Evolutionary conservation across 2,888 invertebrate genomes (phyloP).

Genomic region (Aporophyla lueneburgensis): DNA sequence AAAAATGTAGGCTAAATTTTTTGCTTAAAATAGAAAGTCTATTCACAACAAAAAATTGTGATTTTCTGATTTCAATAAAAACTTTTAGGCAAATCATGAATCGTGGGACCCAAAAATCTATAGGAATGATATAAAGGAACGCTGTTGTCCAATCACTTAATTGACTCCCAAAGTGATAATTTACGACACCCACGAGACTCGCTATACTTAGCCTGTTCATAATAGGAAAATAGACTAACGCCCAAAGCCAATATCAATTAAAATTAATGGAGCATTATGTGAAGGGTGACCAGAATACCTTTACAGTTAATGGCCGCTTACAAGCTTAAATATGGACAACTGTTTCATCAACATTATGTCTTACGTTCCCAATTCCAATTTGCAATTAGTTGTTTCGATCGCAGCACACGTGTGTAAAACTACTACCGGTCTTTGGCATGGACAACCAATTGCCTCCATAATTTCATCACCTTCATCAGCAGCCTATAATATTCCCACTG

Average conservation of each 20-base stretch:
- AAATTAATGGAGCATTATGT: conserved; percentile 40
- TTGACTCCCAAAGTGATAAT: conserved; percentile 33
- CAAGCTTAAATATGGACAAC: neutral
- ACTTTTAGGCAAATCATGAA: conserved; percentile 5
- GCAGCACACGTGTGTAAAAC: neutral
- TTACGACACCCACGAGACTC: conserved; percentile 39
- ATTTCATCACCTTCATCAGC: no score
- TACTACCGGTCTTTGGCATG: neutral
- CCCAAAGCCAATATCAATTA: conserved; percentile 30
- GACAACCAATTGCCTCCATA: neutral
- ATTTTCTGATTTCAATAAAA: conserved; percentile 32
- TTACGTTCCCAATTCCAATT: neutral
- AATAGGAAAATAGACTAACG: neutral
- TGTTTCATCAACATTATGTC: neutral
- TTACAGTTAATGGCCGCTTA: conserved; percentile 11
- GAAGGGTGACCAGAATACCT: neutral
- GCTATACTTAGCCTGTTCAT: conserved; percentile 11
- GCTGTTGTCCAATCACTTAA: conserved; percentile 31
- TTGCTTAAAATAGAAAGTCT: conserved; percentile 16
- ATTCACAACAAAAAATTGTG: neutral
- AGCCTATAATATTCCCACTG: no score
- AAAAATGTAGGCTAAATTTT: conserved; percentile 14
- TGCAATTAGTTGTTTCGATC: neutral
- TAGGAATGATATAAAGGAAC: neutral
- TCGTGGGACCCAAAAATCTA: conserved; percentile 4